A percentile compares a stretch with the other conserved stretches of the same genome.
Evolutionary conservation across 2,797 vertebrate species (phyloP).

Genomic region (Columba guinea): DNA sequence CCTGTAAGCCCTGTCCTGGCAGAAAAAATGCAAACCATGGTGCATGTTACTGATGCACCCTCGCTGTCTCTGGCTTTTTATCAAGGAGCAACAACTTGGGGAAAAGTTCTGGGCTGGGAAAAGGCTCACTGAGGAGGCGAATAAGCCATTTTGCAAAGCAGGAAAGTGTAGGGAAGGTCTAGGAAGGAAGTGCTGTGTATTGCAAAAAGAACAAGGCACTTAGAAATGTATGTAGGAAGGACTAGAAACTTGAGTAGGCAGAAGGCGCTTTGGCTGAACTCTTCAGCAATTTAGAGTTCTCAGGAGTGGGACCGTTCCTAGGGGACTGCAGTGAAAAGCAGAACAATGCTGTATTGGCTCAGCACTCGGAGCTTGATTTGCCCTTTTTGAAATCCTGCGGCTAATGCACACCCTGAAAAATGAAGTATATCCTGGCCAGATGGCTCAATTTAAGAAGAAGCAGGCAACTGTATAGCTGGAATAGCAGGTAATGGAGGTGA

Average conservation of each 20-base stretch:
- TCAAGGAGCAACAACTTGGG: not conserved
- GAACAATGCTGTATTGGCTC: slow-evolving; percentile 23
- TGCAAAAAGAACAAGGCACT: slow-evolving; percentile 41
- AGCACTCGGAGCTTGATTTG: not conserved
- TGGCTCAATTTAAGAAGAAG: slow-evolving; percentile 17
- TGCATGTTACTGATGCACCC: not conserved
- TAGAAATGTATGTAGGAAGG: not conserved
- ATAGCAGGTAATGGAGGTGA: slow-evolving; percentile 39
- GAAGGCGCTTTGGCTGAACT: slow-evolving; percentile 62
- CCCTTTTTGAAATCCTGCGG: not conserved
- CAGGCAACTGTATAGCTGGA: slow-evolving; percentile 3
- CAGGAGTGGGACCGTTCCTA: not conserved
- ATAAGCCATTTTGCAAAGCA: not conserved
- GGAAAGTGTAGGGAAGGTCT: not conserved
- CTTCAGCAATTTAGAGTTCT: slow-evolving; percentile 8
- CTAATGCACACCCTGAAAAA: slow-evolving; percentile 20
- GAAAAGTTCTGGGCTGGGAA: not conserved
- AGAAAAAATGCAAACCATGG: not conserved
- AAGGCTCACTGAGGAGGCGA: not conserved
- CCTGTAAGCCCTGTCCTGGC: not conserved
- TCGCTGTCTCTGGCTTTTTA: not conserved
- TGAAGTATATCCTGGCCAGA: not conserved
- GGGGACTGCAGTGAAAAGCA: slow-evolving; percentile 4
- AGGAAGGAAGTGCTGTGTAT: not conserved
- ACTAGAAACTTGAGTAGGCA: slow-evolving; percentile 50